Conservation (phyloP, 1,140 invertebrate genomes). For the Bactericera cockerelli region DNA sequence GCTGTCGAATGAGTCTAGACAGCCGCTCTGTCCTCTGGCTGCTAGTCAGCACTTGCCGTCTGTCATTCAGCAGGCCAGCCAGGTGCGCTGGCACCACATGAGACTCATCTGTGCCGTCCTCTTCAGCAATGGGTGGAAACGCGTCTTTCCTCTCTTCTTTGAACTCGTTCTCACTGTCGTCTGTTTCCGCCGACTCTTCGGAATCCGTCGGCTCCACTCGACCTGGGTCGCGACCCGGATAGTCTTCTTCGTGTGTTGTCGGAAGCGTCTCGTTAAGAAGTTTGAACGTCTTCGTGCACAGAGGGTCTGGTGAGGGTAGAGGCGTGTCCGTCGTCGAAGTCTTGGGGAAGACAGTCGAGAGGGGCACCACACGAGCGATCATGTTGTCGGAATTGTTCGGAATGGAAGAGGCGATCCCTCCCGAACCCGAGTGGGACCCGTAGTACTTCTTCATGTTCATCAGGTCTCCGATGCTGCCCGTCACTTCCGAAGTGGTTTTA, state of each 20-base stretch:
- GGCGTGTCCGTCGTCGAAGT: conserved; percentile 9
- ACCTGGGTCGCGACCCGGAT: too few species aligned
- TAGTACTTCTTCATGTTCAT: conserved; percentile 59
- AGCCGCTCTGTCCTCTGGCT: conserved; percentile 46
- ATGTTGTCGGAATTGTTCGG: conserved; percentile 18
- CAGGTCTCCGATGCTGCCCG: conserved; percentile 53
- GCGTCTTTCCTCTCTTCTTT: background rate
- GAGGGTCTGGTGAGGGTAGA: conserved; percentile 26
- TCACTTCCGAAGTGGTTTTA: conserved; percentile 6
- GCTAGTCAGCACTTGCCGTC: conserved; percentile 24
- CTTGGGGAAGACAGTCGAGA: conserved; percentile 46
- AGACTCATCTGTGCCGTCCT: too few species aligned
- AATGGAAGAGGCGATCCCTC: conserved; percentile 3
- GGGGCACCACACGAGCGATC: conserved; percentile 47
- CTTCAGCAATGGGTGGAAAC: background rate
- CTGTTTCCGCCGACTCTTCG: background rate
- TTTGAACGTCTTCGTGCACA: background rate
- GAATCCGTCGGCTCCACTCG: background rate
- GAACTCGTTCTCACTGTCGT: background rate
- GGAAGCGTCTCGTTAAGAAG: background rate
- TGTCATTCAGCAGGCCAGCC: background rate
- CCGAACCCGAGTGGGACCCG: conserved; percentile 25
- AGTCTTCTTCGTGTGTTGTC: conserved; percentile 1
- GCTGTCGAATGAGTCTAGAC: conserved; percentile 41
- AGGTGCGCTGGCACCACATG: background rate